These are phyloP conservation scores for Cremastinae sp. DNA, from an alignment of 2,888 invertebrate genomes.

Conservation along the genomic window DNA sequence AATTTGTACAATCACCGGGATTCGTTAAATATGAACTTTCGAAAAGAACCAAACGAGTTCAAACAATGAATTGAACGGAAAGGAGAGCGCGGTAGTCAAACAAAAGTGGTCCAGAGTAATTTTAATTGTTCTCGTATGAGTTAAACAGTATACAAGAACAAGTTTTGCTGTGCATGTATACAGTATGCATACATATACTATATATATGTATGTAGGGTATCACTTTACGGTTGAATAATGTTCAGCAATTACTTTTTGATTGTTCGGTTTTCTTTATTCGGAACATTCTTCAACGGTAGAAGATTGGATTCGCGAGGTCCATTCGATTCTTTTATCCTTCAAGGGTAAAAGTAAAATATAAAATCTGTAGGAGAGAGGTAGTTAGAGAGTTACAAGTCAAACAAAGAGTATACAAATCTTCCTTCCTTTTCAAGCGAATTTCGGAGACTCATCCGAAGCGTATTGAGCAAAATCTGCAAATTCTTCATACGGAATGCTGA, in stretches of 20 bases:
- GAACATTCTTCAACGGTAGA: too few species aligned
- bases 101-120: constrained; percentile 49
- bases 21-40: constrained; percentile 21
- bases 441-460: too few species aligned
- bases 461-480: constrained; percentile 36
- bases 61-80: constrained; percentile 5
- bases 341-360: constrained; percentile 63
- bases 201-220: neutral
- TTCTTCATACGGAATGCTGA: constrained; percentile 56
- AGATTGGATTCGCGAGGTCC: too few species aligned
- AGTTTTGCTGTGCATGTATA: neutral
- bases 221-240: constrained; percentile 32
- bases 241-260: constrained; percentile 56
- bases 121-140: constrained; percentile 36
- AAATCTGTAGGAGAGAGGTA: constrained; percentile 47
- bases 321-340: too few species aligned
- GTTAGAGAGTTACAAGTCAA: constrained; percentile 63
- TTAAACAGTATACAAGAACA: neutral
- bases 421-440: too few species aligned
- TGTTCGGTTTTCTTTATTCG: constrained; percentile 45
- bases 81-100: constrained; percentile 52
- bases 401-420: constrained; percentile 59
- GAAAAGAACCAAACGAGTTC: constrained; percentile 25
- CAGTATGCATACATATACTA: neutral
- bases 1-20: constrained; percentile 36